Percentiles rank a stretch among this genome's conserved stretches.
Conservation (phyloP, 2,113 vertebrate genomes). For the Ptilorrhoa leucosticta region DNA sequence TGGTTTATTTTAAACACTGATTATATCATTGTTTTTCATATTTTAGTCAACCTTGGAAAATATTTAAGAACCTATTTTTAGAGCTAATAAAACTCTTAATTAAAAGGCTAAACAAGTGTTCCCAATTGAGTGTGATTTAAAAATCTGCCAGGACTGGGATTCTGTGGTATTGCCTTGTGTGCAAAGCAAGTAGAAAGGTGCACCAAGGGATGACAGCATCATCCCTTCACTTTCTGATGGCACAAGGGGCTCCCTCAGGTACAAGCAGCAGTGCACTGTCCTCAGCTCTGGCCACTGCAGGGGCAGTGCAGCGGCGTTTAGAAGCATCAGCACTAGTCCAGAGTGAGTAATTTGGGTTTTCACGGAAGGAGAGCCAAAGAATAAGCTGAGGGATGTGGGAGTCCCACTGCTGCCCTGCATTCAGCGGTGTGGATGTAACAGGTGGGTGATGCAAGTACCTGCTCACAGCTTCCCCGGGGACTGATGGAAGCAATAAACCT, state of each 20-base stretch:
- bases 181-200: background rate
- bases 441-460: constrained; percentile 37
- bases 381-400: background rate
- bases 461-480: background rate
- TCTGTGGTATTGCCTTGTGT: background rate
- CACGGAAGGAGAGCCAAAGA: background rate
- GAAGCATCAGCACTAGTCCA: background rate
- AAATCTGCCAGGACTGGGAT: background rate
- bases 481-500: constrained; percentile 31
- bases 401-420: background rate
- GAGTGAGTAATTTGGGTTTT: background rate
- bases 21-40: constrained; percentile 41
- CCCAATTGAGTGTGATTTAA: background rate
- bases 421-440: background rate
- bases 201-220: background rate
- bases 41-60: constrained; percentile 32
- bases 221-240: background rate
- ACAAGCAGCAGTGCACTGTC: background rate
- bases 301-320: background rate
- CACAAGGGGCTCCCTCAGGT: background rate
- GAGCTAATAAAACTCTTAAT: constrained; percentile 52
- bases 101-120: constrained; percentile 19
- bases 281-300: background rate
- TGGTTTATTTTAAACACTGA: constrained; percentile 49
- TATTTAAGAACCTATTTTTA: constrained; percentile 56